Evolutionary conservation across 2,888 invertebrate species (phyloP).

Genomic region (Heliconius ismenius): DNA sequence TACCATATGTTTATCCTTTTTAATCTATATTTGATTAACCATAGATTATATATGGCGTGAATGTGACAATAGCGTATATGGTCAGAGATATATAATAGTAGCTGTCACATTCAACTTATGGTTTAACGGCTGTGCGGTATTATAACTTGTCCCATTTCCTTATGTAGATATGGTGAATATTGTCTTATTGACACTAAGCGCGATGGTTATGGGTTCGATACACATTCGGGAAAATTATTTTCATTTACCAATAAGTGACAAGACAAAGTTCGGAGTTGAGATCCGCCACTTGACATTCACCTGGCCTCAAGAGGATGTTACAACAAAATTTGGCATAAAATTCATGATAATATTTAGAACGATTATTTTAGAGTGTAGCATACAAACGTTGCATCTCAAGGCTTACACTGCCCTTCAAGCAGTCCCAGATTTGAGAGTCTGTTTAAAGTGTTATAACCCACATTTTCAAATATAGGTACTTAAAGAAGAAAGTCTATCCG

Average conservation of each 20-base stretch:
- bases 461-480: not conserved
- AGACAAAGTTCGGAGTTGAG: not conserved
- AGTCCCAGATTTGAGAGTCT: slow-evolving; percentile 21
- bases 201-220: too few relatives aligned
- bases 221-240: too few relatives aligned
- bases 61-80: slow-evolving; percentile 28
- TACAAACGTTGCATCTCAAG: slow-evolving; percentile 19
- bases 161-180: not conserved
- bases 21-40: slow-evolving; percentile 16
- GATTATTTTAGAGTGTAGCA: slow-evolving; percentile 12
- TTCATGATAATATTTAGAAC: slow-evolving; percentile 28
- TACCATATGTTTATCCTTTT: slow-evolving; percentile 26
- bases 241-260: too few relatives aligned
- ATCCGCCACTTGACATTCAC: not conserved
- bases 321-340: slow-evolving; percentile 22
- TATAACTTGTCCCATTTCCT: slow-evolving; percentile 6
- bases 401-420: slow-evolving; percentile 23
- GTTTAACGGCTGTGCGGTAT: not conserved
- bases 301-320: not conserved
- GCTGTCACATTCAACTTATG: slow-evolving; percentile 9
- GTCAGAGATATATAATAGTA: slow-evolving; percentile 13
- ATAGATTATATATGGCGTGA: slow-evolving; percentile 30
- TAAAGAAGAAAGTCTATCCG: not conserved
- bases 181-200: too few relatives aligned
- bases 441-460: slow-evolving; percentile 11